phyloP scores from a whole-genome alignment of 1,140 invertebrate genomes.

The Drosophila oshimai region DNA sequence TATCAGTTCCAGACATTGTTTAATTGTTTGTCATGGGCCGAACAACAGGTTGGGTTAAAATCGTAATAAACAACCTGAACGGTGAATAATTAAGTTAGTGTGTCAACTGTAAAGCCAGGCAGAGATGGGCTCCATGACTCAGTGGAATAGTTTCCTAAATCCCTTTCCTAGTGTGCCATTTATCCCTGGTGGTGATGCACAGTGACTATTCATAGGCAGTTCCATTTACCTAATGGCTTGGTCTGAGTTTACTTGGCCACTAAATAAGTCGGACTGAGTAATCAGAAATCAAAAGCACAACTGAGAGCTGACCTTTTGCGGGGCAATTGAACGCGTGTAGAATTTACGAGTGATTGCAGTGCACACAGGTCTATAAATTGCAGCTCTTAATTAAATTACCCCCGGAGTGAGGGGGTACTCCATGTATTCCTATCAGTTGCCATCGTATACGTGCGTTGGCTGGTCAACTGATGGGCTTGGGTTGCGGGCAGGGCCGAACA shows the following conservation, averaged over 20 bases:
- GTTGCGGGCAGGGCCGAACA: not conserved
- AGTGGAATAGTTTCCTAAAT: not conserved
- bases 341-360: slow-evolving; percentile 61
- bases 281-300: slow-evolving; percentile 43
- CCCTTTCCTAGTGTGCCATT: not conserved
- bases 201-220: no score
- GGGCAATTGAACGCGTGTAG: slow-evolving; percentile 61
- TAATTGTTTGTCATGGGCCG: slow-evolving; percentile 53
- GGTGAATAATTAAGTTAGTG: slow-evolving; percentile 61
- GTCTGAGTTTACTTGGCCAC: not conserved
- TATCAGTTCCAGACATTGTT: slow-evolving; percentile 54
- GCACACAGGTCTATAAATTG: slow-evolving; percentile 56
- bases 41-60: slow-evolving; percentile 13
- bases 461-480: slow-evolving; percentile 37
- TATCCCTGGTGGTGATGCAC: no score
- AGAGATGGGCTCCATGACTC: not conserved
- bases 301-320: slow-evolving; percentile 44
- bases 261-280: not conserved
- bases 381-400: slow-evolving; percentile 65
- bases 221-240: slow-evolving; percentile 3
- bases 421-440: slow-evolving; percentile 45
- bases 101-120: slow-evolving; percentile 28
- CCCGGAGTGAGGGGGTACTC: not conserved
- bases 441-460: slow-evolving; percentile 49
- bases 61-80: slow-evolving; percentile 3